phyloP scores from a whole-genome alignment of 2,113 vertebrate genomes.

The Bagarius yarrelli region DNA sequence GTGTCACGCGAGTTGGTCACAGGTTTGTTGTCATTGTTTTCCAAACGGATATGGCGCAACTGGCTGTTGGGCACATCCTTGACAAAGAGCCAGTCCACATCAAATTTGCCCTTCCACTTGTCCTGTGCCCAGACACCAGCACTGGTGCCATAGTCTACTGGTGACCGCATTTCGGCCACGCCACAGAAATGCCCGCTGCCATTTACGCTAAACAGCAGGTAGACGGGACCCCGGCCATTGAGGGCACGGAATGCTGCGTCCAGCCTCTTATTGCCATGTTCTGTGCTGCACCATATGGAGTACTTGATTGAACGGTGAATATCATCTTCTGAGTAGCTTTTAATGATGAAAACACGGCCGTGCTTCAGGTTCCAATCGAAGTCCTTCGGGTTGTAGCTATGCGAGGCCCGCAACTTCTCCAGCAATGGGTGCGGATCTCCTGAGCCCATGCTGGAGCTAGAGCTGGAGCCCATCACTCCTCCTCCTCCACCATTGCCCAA shows the following conservation, averaged over 20 bases:
- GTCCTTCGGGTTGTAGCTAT: constrained; percentile 97
- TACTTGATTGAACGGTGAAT: constrained; percentile 99
- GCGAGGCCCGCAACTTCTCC: constrained; percentile 91
- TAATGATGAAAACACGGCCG: constrained; percentile 95
- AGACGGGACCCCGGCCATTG: constrained; percentile 87
- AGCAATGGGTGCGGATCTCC: constrained; percentile 88
- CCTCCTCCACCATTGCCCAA: constrained; percentile 63
- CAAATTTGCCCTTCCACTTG: constrained; percentile 99
- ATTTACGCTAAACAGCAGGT: constrained; percentile 96
- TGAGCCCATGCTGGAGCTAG: constrained; percentile 40
- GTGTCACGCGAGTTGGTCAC: constrained; percentile 99
- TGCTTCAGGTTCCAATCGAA: constrained; percentile 96
- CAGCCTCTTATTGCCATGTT: constrained; percentile 93
- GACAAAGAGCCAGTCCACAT: constrained; percentile 98
- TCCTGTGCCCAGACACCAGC: constrained; percentile 99
- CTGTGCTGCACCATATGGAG: constrained; percentile 98
- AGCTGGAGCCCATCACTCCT: constrained; percentile 30
- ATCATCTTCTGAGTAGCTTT: constrained; percentile 97
- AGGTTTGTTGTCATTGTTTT: constrained; percentile 99
- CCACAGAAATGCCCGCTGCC: constrained; percentile 98
- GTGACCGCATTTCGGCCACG: constrained; percentile 96
- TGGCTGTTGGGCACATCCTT: constrained; percentile 98
- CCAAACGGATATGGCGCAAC: constrained; percentile 95
- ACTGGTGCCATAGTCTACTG: constrained; percentile 97
- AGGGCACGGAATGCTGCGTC: constrained; percentile 89